These are phyloP conservation scores for Malurus melanocephalus DNA, from an alignment of 2,113 vertebrate genomes.

Conservation along the genomic window DNA sequence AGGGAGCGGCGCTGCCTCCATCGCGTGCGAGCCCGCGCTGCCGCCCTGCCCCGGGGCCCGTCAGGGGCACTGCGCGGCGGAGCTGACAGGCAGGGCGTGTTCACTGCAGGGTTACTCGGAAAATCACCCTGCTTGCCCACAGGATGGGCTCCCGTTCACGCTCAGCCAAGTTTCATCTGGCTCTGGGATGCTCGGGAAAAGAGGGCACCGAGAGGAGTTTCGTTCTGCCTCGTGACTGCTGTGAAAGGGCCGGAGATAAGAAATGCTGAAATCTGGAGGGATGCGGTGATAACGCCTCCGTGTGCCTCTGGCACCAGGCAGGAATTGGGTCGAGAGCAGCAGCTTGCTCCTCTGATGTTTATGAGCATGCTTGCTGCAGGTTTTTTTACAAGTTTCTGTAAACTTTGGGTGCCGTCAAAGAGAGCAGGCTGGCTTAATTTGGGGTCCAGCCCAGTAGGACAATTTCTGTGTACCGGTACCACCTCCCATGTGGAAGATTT, in stretches of 20 bases:
- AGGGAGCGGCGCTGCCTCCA: neutral
- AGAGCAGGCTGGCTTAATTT: neutral
- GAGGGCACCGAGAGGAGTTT: neutral
- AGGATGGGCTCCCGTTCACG: neutral
- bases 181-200: neutral
- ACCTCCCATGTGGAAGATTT: neutral
- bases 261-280: neutral
- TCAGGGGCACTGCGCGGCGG: neutral
- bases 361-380: neutral
- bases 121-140: neutral
- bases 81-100: neutral
- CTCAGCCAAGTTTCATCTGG: neutral
- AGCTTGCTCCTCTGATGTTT: neutral
- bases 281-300: neutral
- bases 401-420: neutral
- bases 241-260: neutral
- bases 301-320: neutral
- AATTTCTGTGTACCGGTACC: neutral
- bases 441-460: neutral
- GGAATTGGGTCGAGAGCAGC: neutral
- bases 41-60: neutral
- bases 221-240: fast-evolving
- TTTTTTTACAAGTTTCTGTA: neutral
- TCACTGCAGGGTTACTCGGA: fast-evolving
- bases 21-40: neutral